Evolutionary conservation across 1,140 invertebrate genomes (phyloP), one percentile per base, ranked within the genome.

Genomic region (Lepidurus couesii): DNA sequence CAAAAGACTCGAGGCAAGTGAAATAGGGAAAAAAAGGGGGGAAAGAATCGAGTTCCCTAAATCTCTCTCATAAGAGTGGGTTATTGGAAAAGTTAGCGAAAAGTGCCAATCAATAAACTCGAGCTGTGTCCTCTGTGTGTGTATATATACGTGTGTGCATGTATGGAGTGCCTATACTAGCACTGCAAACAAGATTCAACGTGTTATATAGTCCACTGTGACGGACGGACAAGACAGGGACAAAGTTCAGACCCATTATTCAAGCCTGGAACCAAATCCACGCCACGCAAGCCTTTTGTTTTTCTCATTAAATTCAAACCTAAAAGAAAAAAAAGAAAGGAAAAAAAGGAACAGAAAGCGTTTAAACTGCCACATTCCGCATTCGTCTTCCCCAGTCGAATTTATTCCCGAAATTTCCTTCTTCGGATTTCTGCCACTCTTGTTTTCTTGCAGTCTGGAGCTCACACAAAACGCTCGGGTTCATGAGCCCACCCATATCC

Each of bases 11-110:
- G 34, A 34, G 34, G 53, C 53, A 65, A 65, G 53, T 65, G 21
- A 65, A 65, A 65, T 65, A 16, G 8, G n/a, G n/a, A n/a, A 21
- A 65, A 65, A 65, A 65, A 65, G n/a, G 8, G 53, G 53, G 53
- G 16, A 65, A 16, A 21, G 53, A 16, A 65, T n/a, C 53, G 16
- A 13, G 53, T 65, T 21, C 16, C 53, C 16, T 21, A 65, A 65
- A 65, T 65, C 53, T 65, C 53, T 65, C 53, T 65, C 53, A 65
- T 65, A 65, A 4, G 53, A 16, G 53, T 13, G 13, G 53, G 53
- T 65, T 65, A 65, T 65, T 65, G 53, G 53, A 65, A 13, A 65
- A 65, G 53, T 65, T 65, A 65, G 53, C 53, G 53, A 65, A 65
- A 65, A 65, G 53, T 65, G 13, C 16, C 53, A 65, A 65, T 65